Base-by-base conservation (phyloP, 2,113 vertebrate genomes). In the Nicator chloris region DNA sequence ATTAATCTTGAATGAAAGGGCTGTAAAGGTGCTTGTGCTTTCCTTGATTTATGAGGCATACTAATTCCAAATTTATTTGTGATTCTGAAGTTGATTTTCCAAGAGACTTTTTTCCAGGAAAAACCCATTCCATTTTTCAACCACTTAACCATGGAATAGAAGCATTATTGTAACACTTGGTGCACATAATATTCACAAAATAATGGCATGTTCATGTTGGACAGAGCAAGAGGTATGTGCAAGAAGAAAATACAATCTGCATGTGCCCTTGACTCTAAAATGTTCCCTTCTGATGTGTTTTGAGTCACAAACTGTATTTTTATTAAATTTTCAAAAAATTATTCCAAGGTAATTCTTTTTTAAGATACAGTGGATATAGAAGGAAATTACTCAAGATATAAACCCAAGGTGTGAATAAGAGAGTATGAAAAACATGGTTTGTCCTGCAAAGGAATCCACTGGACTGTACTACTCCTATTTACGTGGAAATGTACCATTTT, bases 141-240 rank as follows among this genome's bases (percentile, higher is more conserved):
- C 9, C 10, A 35, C 13, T 72, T 54, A 54, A 13, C 10, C 10
- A 6, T 13, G 26, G 42, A 47, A 95, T 4, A 3, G 20, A 27
- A 92, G 7, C 8, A 30, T 12, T 64, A 11, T 5, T 47, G 2
- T 59, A 85, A 85, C 11, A 56, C 30, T n/a, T 57, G 30, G 30
- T 57, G 37, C 7, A 20, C 0, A 0, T 10, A 65, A 39, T 39
- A 33, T 3, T 44, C 18, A 64, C 24, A 51, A 82, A 84, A 63
- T 23, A 30, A 70, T 54, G 42, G 16, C 13, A 47, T 6, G 6
- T 20, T 81, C 9, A 16, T 8, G 20, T 2, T 60, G 33, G 39
- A 39, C 47, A 73, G 63, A 71, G 42, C 18, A 64, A 59, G 2
- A 51, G 37, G 5, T 39, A 64, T 4, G 3, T 60, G 44, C 10